A percentile compares a stretch with the other conserved stretches of the same genome.
Conservation (phyloP, 2,113 vertebrate species). For the Prunella fulvescens region DNA sequence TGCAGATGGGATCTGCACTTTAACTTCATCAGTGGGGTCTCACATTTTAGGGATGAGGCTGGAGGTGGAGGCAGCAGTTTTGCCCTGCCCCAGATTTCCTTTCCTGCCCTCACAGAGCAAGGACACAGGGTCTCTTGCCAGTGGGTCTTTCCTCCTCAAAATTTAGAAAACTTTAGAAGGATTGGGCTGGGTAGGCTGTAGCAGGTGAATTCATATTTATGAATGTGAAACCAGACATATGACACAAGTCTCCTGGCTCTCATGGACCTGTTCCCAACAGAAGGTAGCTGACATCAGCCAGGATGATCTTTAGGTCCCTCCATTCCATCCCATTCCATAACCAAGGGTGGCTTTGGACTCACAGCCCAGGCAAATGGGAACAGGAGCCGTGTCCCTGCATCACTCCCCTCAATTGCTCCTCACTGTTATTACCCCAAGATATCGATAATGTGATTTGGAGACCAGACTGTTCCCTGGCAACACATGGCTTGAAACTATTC, state of each 20-base stretch:
- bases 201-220: not conserved
- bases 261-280: accelerated
- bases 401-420: not conserved
- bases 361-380: not conserved
- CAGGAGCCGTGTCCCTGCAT: conserved; percentile 25
- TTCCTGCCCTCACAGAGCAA: not conserved
- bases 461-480: conserved; percentile 65
- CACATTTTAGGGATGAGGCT: not conserved
- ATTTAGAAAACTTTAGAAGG: not conserved
- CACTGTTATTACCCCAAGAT: not conserved
- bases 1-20: not conserved
- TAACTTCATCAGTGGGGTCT: not conserved
- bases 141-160: accelerated
- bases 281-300: not conserved
- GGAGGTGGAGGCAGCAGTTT: not conserved
- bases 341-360: not conserved
- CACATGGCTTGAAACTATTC: conserved; percentile 37
- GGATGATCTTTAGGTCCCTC: not conserved
- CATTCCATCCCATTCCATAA: not conserved
- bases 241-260: not conserved
- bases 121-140: not conserved
- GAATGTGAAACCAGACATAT: accelerated
- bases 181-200: not conserved
- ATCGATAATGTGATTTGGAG: conserved; percentile 51
- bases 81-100: not conserved